Base-by-base conservation (phyloP, 2,888 invertebrate genomes). In the Melieria omissa region DNA sequence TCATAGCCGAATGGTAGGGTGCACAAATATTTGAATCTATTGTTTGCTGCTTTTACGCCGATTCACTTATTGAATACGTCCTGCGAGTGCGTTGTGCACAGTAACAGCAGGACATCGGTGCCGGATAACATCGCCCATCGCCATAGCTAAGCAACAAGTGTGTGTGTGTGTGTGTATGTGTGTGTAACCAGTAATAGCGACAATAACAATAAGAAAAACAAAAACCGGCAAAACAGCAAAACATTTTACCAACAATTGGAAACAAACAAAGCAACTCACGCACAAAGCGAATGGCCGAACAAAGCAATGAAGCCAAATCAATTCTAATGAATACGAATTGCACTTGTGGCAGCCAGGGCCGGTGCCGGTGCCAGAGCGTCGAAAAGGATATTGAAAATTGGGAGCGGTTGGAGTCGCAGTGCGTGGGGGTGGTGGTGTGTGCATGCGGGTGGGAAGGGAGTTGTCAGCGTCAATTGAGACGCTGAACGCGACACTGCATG, bases 261-360 rank as follows among this genome's bases (percentile, higher is more conserved):
- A 52, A 52, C 52, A 52, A 52, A 52, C 52, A 52, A 52, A 14
- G n/a, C 12, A 52, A 52, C 52, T n/a, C 12, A 52, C 52, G 52
- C 12, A 52, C 6, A 29, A 49, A 49, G 49, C 49, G 49, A 63
- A 63, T 49, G 12, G 49, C 29, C 16, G 10, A 60, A 63, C 41
- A 10, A 46, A 52, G 6, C 29, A 29, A 55, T 41, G 60, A 70
- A 70, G 65, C 70, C 70, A 65, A 65, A 70, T 65, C 58, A 70
- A 58, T 64, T 42, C 64, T 65, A 70, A 60, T 54, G 65, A 65
- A 65, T 55, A 49, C 52, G 60, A 60, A 60, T 65, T 44, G 52
- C 14, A 58, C 5, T 58, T 29, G 29, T 29, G 29, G 29, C 29
- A 29, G 29, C 6, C 16, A 6, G n/a, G 16, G 41, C 58, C 6